These are phyloP conservation scores for Loris lydekkerianus DNA, from an alignment of 2,797 vertebrate genomes.

Conservation along the genomic window DNA sequence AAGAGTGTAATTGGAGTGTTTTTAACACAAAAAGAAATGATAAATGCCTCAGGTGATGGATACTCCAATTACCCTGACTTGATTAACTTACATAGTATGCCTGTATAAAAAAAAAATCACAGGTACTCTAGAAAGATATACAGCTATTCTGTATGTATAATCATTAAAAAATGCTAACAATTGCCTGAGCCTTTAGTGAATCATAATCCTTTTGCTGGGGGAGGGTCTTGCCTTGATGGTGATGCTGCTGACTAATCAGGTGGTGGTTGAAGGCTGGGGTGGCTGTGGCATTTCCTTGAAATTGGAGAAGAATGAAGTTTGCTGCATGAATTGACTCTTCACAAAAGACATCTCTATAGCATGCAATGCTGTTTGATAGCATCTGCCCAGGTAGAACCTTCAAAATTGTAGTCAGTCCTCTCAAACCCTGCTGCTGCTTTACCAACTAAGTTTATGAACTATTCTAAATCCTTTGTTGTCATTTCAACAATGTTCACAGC, in stretches of 20 bases:
- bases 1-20: not conserved
- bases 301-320: not conserved
- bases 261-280: not conserved
- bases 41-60: not conserved
- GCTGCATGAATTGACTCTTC: not conserved
- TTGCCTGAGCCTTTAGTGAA: not conserved
- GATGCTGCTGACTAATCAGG: not conserved
- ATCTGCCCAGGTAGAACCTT: not conserved
- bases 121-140: not conserved
- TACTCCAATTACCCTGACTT: not conserved
- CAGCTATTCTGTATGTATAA: not conserved
- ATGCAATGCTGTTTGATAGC: not conserved
- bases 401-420: not conserved
- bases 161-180: not conserved
- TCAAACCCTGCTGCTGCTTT: not conserved
- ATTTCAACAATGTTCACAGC: not conserved
- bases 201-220: not conserved
- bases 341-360: not conserved
- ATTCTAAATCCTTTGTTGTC: not conserved
- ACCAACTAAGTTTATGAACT: not conserved
- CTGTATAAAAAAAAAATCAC: not conserved
- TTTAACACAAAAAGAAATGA: not conserved
- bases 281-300: not conserved
- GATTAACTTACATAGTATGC: not conserved
- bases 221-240: not conserved